A percentile compares a stretch with the other conserved stretches of the same genome.
phyloP scores from a whole-genome alignment of 1,140 invertebrate species.

The Plectrocnemia conspersa region DNA sequence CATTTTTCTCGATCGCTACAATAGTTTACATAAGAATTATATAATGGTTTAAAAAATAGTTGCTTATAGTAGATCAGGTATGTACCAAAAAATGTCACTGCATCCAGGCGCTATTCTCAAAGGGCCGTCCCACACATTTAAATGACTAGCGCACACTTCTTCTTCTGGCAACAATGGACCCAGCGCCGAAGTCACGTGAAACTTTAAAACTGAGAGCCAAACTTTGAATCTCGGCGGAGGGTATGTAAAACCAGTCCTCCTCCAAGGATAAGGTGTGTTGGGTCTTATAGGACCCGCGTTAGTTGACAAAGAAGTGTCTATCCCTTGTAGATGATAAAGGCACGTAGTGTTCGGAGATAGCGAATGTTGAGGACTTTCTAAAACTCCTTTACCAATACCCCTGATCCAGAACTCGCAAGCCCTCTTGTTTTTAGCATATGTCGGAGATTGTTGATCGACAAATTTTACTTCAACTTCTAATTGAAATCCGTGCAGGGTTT shows the following conservation, averaged over 20 bases:
- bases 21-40: too few relatives aligned
- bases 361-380: constrained; percentile 76
- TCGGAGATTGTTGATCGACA: constrained; percentile 72
- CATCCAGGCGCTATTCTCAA: constrained; percentile 70
- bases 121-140: constrained; percentile 80
- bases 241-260: constrained; percentile 52
- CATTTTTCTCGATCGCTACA: constrained; percentile 34
- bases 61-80: too few relatives aligned
- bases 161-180: constrained; percentile 57
- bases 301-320: constrained; percentile 53
- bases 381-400: constrained; percentile 67
- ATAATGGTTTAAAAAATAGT: too few relatives aligned
- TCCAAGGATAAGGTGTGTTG: constrained; percentile 58
- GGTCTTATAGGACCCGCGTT: constrained; percentile 57
- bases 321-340: constrained; percentile 72
- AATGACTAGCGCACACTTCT: constrained; percentile 71
- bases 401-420: constrained; percentile 83
- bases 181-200: constrained; percentile 63
- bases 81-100: constrained; percentile 75
- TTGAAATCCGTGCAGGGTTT: constrained; percentile 80
- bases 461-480: constrained; percentile 81
- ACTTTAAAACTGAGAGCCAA: constrained; percentile 84
- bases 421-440: constrained; percentile 73
- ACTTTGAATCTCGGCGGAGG: constrained; percentile 68
- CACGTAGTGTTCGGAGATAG: constrained; percentile 81